Base-by-base conservation (phyloP, 2,888 invertebrate species). In the Nemoura dubitans region DNA sequence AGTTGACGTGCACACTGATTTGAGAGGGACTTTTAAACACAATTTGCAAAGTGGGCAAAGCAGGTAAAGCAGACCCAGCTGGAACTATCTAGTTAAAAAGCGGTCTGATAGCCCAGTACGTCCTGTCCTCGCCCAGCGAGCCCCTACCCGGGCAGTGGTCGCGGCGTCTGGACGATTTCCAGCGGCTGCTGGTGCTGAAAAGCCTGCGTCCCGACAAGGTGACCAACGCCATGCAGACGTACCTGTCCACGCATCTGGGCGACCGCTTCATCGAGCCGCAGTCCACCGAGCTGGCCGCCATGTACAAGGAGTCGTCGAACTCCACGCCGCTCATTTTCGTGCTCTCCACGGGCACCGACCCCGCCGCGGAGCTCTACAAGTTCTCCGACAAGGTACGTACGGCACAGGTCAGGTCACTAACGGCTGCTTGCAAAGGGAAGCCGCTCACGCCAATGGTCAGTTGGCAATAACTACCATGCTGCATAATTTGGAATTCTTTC, bases 311-410 rank as follows among this genome's bases (percentile, higher is more conserved):
- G 90, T 97, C 97, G 0, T 95, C 95, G 86, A 94, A 95, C 0
- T 92, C 94, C 0, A 95, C 95, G 0, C 98, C 98, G 0, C 93
- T 98, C 86, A 95, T 98, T 86, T 98, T 98, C 90, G 96, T 98
- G 26, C 92, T 98, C 0, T 97, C 97, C 0, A 96, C 97, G 0
- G 98, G 98, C 10, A 97, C 97, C 0, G 98, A 98, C 91, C 98
- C 98, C 0, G 96, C 97, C 2, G 89, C 94, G 91, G 96, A 96
- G 89, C 92, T 97, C 42, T 93, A 96, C 89, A 96, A 96, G 91
- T 98, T 97, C 90, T 97, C 97, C 0, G 97, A 97, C 85, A 94
- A 94, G 89, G 89, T 90, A 88, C n/a, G n/a, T n/a, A n/a, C n/a
- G n/a, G n/a, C n/a, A n/a, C n/a, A n/a, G n/a, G n/a, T n/a, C n/a